Conservation (phyloP, 2,113 vertebrate species). For the Phaetusa simplex region DNA sequence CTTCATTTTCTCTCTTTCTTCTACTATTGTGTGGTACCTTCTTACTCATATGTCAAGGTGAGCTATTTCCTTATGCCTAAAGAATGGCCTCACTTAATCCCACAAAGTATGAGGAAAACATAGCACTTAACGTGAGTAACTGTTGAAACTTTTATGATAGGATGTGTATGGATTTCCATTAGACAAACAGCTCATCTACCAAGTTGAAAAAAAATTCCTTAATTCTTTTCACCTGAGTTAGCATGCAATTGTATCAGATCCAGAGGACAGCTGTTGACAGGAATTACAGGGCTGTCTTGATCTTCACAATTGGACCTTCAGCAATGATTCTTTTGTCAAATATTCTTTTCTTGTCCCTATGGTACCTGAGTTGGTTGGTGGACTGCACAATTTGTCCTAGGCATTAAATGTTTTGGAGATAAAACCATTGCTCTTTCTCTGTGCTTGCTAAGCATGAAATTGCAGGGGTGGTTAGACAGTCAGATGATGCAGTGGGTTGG, state of each 20-base stretch:
- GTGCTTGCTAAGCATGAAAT: neutral
- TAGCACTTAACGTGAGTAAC: neutral
- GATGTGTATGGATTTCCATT: neutral
- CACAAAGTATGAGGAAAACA: neutral
- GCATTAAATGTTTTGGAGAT: neutral
- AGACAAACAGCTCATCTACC: neutral
- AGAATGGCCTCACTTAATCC: neutral
- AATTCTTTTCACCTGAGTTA: neutral
- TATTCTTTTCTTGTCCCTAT: neutral
- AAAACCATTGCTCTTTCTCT: neutral
- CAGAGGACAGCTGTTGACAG: neutral
- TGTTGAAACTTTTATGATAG: neutral
- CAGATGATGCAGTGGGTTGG: neutral
- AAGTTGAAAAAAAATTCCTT: neutral
- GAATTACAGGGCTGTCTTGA: neutral
- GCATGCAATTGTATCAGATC: neutral
- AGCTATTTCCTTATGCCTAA: neutral
- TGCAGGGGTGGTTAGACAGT: neutral
- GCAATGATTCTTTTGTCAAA: neutral
- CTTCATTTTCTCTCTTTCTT: constrained; percentile 1
- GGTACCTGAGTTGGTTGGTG: neutral
- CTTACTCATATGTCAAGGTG: constrained; percentile 16
- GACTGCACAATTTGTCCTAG: neutral
- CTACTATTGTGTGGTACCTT: neutral
- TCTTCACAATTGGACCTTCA: neutral